Evolutionary conservation across 2,888 invertebrate genomes (phyloP).

Genomic region (Clostera curtula): DNA sequence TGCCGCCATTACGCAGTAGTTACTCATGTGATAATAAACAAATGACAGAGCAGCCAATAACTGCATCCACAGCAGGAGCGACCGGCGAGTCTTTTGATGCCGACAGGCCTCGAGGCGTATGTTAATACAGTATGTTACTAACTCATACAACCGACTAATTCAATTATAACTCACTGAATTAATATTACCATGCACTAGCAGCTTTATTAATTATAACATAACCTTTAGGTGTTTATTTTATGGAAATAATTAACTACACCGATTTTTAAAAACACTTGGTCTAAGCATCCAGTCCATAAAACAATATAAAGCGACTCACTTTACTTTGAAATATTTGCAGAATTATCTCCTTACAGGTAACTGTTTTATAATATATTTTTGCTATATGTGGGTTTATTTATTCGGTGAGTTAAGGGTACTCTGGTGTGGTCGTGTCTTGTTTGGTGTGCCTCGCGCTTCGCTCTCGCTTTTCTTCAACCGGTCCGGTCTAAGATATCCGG

Average conservation of each 20-base stretch:
- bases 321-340: too few species aligned
- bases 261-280: too few species aligned
- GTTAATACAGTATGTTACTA: conserved; percentile 69
- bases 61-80: conserved; percentile 58
- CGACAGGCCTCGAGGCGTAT: conserved; percentile 58
- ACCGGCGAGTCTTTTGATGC: conserved; percentile 43
- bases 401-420: conserved; percentile 32
- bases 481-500: conserved; percentile 7
- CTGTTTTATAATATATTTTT: too few species aligned
- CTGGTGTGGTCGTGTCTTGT: conserved; percentile 47
- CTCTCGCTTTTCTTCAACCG: conserved; percentile 33
- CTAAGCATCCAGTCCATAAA: too few species aligned
- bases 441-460: conserved; percentile 57
- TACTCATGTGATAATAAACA: too few species aligned
- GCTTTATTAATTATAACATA: too few species aligned
- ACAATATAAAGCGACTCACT: too few species aligned
- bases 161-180: conserved; percentile 35
- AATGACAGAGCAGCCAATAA: conserved; percentile 32
- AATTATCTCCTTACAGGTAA: too few species aligned
- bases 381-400: conserved; percentile 34
- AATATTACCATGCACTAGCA: too few species aligned
- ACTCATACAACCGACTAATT: conserved; percentile 39
- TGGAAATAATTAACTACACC: too few species aligned
- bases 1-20: too few species aligned
- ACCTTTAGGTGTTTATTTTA: too few species aligned